Evolutionary conservation across 2,797 vertebrate species (phyloP).

Genomic region (Pogoniulus pusillus): DNA sequence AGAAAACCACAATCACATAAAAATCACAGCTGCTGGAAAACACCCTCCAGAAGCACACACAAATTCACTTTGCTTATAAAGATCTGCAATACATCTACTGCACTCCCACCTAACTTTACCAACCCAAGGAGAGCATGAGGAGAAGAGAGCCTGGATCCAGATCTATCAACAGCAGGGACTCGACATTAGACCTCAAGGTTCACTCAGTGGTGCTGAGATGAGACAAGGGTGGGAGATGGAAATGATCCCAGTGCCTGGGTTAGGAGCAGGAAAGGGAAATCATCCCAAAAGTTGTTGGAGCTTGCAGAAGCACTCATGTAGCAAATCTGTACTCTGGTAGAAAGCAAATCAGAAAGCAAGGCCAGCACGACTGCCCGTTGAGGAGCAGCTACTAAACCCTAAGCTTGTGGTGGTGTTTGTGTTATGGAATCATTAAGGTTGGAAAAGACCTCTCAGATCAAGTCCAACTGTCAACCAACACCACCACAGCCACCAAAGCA

Average conservation of each 20-base stretch:
- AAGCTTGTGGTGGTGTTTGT: background rate
- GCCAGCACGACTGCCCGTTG: fast-evolving
- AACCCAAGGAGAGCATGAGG: background rate
- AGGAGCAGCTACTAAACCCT: background rate
- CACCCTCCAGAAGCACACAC: background rate
- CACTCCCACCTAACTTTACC: background rate
- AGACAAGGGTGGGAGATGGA: fast-evolving
- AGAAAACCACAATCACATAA: background rate
- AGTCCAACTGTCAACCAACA: too few relatives aligned
- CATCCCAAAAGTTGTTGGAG: background rate
- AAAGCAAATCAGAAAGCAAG: background rate
- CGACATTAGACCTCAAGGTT: background rate
- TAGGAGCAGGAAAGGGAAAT: fast-evolving
- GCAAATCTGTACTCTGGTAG: background rate
- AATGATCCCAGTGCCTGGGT: background rate
- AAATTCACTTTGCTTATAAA: background rate
- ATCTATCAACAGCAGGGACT: background rate
- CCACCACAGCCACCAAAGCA: too few relatives aligned
- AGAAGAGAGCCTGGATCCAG: fast-evolving
- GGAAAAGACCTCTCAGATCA: too few relatives aligned
- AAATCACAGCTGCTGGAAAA: background rate
- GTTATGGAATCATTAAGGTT: background rate
- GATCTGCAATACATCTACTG: background rate
- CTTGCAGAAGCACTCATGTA: background rate
- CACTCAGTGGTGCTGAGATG: background rate